These are phyloP conservation scores for Sebastiscus tertius DNA, from an alignment of 2,797 vertebrate species.

Conservation along the genomic window DNA sequence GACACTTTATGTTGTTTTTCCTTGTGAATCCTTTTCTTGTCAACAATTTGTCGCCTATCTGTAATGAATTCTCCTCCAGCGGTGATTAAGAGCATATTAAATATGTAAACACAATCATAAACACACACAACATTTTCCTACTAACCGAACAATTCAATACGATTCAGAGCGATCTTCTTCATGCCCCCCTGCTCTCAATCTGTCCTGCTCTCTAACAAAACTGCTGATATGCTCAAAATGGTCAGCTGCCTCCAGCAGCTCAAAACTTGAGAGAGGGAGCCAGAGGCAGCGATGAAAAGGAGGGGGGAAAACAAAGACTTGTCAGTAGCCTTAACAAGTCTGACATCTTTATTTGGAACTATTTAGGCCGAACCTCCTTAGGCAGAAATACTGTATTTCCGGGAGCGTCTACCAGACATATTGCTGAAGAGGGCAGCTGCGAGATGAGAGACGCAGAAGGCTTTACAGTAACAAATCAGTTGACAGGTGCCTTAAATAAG, in stretches of 20 bases:
- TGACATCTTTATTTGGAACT: conserved; percentile 70
- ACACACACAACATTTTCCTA: background rate
- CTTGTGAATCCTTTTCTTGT: background rate
- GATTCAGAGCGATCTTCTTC: background rate
- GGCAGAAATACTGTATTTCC: conserved; percentile 57
- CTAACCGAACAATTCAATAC: background rate
- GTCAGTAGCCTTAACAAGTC: conserved; percentile 64
- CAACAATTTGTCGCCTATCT: background rate
- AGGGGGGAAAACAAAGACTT: conserved; percentile 47
- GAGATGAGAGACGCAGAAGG: conserved; percentile 58
- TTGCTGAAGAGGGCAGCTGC: conserved; percentile 49
- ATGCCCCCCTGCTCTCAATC: conserved; percentile 25
- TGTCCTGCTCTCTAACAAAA: conserved; percentile 46
- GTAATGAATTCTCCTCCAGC: background rate
- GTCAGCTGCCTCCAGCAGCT: conserved; percentile 57
- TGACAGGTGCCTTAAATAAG: conserved; percentile 79
- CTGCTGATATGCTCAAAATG: conserved; percentile 63
- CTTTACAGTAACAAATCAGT: conserved; percentile 74
- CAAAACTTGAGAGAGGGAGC: conserved; percentile 52
- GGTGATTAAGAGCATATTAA: background rate
- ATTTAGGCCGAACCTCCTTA: conserved; percentile 63
- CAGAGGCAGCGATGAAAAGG: conserved; percentile 41
- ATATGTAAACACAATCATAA: background rate
- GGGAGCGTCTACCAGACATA: conserved; percentile 44
- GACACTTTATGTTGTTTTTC: background rate